Percentiles rank a stretch among this genome's conserved stretches.
These are phyloP conservation scores for Lithodes maja DNA, from an alignment of 2,888 invertebrate species.

Conservation along the genomic window DNA sequence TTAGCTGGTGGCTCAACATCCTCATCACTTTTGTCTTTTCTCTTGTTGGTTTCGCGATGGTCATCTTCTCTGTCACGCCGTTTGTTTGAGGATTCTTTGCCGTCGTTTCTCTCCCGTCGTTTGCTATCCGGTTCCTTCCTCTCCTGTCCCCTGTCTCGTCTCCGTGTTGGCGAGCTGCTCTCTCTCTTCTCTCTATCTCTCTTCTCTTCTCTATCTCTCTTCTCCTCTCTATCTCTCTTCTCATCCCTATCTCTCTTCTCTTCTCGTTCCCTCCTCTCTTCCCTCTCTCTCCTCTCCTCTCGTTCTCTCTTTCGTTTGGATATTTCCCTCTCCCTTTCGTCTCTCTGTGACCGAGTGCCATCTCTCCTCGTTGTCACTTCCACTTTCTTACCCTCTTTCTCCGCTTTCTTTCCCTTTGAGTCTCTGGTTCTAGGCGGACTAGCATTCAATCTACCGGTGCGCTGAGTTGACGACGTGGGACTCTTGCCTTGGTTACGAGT, in stretches of 20 bases:
- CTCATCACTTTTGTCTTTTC: neutral
- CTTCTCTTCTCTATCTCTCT: neutral
- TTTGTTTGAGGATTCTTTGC: neutral
- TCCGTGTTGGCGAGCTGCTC: neutral
- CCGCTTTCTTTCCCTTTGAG: neutral
- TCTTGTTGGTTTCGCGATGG: constrained; percentile 7
- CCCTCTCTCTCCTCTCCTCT: neutral
- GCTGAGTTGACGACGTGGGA: neutral
- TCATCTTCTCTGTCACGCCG: neutral
- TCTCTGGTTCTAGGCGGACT: neutral
- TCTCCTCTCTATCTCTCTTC: neutral
- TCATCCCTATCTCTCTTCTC: neutral
- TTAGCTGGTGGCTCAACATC: constrained; percentile 20
- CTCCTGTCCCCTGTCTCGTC: neutral
- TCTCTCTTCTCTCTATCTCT: neutral
- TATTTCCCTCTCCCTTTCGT: neutral
- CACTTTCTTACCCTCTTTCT: constrained; percentile 2
- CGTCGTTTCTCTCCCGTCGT: neutral
- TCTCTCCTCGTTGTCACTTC: neutral
- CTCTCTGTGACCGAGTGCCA: neutral
- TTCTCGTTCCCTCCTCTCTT: neutral
- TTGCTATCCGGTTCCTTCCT: neutral
- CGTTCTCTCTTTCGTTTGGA: neutral
- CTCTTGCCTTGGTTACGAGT: neutral
- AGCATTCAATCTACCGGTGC: too few relatives aligned